Percentiles rank a stretch among this genome's conserved stretches.
Conservation (phyloP, 2,113 vertebrate species). For the Columba janthina region DNA sequence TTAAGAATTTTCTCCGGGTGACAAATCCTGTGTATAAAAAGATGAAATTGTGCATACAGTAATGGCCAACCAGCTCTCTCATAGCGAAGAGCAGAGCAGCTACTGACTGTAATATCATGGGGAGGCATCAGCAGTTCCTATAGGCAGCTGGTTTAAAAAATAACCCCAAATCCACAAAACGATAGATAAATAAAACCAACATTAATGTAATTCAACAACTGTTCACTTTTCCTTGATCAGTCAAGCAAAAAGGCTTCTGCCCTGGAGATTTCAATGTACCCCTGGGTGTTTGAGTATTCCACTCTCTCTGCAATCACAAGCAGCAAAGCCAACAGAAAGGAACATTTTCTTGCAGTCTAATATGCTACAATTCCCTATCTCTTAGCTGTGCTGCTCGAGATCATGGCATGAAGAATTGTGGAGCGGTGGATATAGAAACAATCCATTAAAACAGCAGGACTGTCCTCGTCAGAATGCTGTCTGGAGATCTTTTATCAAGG, state of each 20-base stretch:
- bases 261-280: neutral
- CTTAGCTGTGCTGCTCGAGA: neutral
- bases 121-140: neutral
- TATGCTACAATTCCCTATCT: neutral
- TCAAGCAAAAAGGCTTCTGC: neutral
- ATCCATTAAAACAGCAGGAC: neutral
- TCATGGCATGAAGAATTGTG: neutral
- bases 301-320: neutral
- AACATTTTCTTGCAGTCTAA: neutral
- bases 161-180: neutral
- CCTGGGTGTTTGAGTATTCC: neutral
- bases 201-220: neutral
- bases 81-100: neutral
- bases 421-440: neutral
- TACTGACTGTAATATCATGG: neutral
- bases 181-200: neutral
- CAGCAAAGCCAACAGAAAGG: neutral
- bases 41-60: neutral
- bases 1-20: neutral
- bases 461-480: neutral
- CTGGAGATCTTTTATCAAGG: neutral
- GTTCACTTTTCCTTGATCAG: slow-evolving; percentile 17
- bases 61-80: neutral
- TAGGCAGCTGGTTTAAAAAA: neutral
- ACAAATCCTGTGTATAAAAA: neutral